Base-by-base conservation (phyloP, 2,888 invertebrate genomes). In the Euplexia lucipara region DNA sequence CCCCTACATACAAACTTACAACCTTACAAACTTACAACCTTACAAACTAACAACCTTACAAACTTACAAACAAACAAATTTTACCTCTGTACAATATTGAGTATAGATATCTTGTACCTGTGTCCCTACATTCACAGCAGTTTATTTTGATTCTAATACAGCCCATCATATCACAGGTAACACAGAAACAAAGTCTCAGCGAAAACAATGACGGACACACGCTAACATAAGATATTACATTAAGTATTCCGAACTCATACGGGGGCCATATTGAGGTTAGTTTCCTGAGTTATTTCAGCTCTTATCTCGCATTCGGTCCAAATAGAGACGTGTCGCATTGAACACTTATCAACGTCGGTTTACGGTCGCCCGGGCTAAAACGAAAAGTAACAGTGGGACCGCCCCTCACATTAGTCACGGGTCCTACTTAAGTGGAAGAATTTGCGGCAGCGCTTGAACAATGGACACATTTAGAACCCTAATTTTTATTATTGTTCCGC, bases 311-410 rank as follows among this genome's bases (percentile, higher is more conserved):
- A 83, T 86, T 89, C 79, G 79, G 79, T 82, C 85, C 83, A 82
- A 87, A 89, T 88, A 87, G 85, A 89, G 89, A 90, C 83, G 86
- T 88, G 89, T 88, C 87, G 86, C 86, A 86, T 88, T 79, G 89
- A 87, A 89, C 88, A 91, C 90, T 90, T 90, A 90, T 91, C 91
- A 91, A 89, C 84, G 91, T 91, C 90, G 86, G 78, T 87, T 89
- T 87, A 88, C 85, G 88, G 88, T 88, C 83, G 86, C 85, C 83
- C 81, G 85, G 85, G 87, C 88, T 91, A 87, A 89, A 91, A 86
- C 87, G 87, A 87, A 91, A 90, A 87, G 89, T 89, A 87, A 86
- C 88, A 85, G 87, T 85, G 79, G 83, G 82, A 80, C 84, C 84
- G 81, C 83, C 86, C 82, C 80, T 73, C 67, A 75, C 87, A 92